phyloP scores from a whole-genome alignment of 2,888 invertebrate genomes.

The Trichopria drosophilae region DNA sequence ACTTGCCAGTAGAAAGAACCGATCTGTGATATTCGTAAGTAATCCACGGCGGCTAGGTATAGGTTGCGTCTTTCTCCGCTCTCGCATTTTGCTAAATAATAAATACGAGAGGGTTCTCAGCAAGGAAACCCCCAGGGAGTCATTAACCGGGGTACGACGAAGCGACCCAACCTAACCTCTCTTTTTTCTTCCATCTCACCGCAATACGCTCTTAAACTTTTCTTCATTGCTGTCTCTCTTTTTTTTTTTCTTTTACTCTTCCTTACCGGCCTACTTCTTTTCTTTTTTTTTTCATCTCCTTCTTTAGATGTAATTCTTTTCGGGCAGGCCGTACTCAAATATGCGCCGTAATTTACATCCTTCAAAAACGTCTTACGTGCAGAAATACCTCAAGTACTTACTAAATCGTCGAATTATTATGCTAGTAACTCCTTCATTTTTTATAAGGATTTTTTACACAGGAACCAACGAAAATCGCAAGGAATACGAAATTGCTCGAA shows the following conservation, averaged over 20 bases:
- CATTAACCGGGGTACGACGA: slow-evolving; percentile 57
- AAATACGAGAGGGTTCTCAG: slow-evolving; percentile 55
- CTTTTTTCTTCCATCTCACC: slow-evolving; percentile 39
- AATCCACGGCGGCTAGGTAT: slow-evolving; percentile 36
- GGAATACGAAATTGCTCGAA: too few species aligned
- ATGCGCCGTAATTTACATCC: too few species aligned
- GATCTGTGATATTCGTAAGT: slow-evolving; percentile 49
- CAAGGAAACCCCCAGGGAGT: slow-evolving; percentile 57
- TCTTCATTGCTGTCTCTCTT: slow-evolving; percentile 32
- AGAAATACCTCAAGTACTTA: too few species aligned
- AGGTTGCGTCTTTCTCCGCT: slow-evolving; percentile 34
- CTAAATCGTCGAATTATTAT: too few species aligned
- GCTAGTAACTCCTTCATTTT: too few species aligned
- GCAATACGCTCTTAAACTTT: slow-evolving; percentile 38
- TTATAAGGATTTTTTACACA: too few species aligned
- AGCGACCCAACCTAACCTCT: slow-evolving; percentile 29
- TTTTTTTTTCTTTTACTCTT: slow-evolving; percentile 24
- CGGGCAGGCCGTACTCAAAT: too few species aligned
- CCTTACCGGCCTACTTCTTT: slow-evolving; percentile 32
- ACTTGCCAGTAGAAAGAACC: slow-evolving; percentile 30
- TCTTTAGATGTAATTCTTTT: too few species aligned
- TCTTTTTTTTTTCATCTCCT: slow-evolving; percentile 12
- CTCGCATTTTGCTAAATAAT: slow-evolving; percentile 55
- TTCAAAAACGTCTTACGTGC: too few species aligned
- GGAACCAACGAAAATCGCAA: too few species aligned